phyloP scores from a whole-genome alignment of 2,888 invertebrate species.

The Clanis bilineata region DNA sequence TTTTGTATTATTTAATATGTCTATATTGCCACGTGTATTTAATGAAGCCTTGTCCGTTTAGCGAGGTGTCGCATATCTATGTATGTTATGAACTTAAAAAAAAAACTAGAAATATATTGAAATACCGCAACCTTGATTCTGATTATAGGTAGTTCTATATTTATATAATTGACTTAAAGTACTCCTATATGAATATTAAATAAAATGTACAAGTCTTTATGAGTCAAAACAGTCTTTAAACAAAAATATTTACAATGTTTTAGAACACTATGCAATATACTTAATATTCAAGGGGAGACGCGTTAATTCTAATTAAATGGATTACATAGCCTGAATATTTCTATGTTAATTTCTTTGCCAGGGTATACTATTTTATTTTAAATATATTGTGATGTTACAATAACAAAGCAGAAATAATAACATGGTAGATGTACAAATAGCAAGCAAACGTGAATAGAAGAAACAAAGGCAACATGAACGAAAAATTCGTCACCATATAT shows the following conservation, averaged over 20 bases:
- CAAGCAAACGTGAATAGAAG: conserved; percentile 25
- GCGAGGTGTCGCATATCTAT: too few relatives aligned
- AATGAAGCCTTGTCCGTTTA: too few relatives aligned
- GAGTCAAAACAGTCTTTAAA: conserved; percentile 1
- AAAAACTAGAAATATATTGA: not conserved
- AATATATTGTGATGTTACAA: not conserved
- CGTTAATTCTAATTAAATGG: not conserved
- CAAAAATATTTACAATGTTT: not conserved
- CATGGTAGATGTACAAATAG: not conserved
- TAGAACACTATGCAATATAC: not conserved
- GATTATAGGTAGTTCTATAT: not conserved
- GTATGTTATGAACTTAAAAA: too few relatives aligned
- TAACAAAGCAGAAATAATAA: not conserved
- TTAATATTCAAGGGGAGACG: not conserved
- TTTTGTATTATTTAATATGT: too few relatives aligned
- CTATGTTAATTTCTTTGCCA: not conserved
- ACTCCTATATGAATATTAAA: not conserved
- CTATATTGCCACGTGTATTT: too few relatives aligned
- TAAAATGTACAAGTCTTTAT: not conserved
- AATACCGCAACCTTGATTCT: not conserved
- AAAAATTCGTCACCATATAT: conserved; percentile 41
- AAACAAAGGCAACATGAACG: conserved; percentile 35
- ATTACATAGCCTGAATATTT: not conserved
- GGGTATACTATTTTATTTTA: not conserved
- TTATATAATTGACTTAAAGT: not conserved